phyloP scores from a whole-genome alignment of 1,140 invertebrate species.

The Drosophila ercepeae region DNA sequence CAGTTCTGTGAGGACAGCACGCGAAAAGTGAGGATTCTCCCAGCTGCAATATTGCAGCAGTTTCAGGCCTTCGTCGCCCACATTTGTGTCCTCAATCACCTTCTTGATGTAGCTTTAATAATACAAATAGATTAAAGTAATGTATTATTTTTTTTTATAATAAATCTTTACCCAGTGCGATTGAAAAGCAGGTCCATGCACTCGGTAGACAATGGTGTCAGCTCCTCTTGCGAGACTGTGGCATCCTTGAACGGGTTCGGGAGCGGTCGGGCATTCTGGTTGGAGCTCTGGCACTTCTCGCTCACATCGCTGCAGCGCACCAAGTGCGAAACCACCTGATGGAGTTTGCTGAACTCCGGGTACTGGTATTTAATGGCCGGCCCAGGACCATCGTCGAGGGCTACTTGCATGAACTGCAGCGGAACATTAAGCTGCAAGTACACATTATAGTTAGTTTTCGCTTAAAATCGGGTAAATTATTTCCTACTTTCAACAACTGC shows the following conservation, averaged over 20 bases:
- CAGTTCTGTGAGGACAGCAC: slow-evolving; percentile 93
- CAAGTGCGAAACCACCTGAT: slow-evolving; percentile 96
- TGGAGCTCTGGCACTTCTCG: slow-evolving; percentile 90
- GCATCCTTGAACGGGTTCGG: slow-evolving; percentile 94
- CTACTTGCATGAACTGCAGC: slow-evolving; percentile 94
- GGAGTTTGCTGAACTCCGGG: slow-evolving; percentile 96
- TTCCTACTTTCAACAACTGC: slow-evolving; percentile 85
- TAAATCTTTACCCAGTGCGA: slow-evolving; percentile 87
- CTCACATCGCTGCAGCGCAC: slow-evolving; percentile 97
- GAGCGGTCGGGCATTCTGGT: slow-evolving; percentile 86
- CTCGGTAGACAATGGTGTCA: slow-evolving; percentile 90
- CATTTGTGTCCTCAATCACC: slow-evolving; percentile 96
- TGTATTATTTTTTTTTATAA: neutral
- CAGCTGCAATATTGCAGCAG: slow-evolving; percentile 96
- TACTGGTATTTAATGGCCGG: slow-evolving; percentile 98
- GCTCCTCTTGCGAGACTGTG: slow-evolving; percentile 87
- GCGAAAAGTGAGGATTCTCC: slow-evolving; percentile 97
- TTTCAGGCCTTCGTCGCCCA: slow-evolving; percentile 94
- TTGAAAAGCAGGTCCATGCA: slow-evolving; percentile 93
- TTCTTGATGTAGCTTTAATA: slow-evolving; percentile 94
- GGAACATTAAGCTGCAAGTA: slow-evolving; percentile 91
- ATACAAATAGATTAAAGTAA: neutral
- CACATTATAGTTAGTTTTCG: neutral
- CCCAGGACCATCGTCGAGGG: slow-evolving; percentile 96
- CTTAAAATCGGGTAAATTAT: neutral